Percentiles rank a stretch among this genome's conserved stretches.
phyloP scores from a whole-genome alignment of 2,888 invertebrate genomes.

The Drosophila ustulata region DNA sequence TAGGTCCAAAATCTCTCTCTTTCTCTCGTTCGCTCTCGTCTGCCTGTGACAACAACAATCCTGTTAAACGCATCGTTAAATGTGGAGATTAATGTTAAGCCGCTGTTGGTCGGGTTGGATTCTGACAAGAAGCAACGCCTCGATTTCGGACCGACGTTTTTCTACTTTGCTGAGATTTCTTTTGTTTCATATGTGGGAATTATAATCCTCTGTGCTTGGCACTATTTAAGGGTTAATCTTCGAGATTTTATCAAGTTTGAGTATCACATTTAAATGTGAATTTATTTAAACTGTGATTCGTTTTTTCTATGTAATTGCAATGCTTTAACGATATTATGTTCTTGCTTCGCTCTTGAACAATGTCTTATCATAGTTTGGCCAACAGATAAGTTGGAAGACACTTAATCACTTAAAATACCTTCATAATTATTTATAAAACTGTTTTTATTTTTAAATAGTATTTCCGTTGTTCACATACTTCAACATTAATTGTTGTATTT shows the following conservation, averaged over 20 bases:
- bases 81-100: slow-evolving; percentile 57
- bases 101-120: slow-evolving; percentile 26
- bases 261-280: background rate
- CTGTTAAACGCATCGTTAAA: slow-evolving; percentile 68
- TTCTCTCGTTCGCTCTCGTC: background rate
- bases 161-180: slow-evolving; percentile 38
- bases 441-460: too few relatives aligned
- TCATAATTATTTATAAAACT: too few relatives aligned
- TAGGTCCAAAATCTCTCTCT: slow-evolving; percentile 1
- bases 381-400: background rate
- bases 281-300: background rate
- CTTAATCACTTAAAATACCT: background rate
- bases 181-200: slow-evolving; percentile 27
- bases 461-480: too few relatives aligned
- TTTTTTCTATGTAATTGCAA: background rate
- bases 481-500: too few relatives aligned
- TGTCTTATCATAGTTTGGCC: background rate
- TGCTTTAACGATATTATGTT: background rate
- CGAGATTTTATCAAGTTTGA: background rate
- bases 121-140: background rate
- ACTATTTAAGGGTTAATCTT: slow-evolving; percentile 4
- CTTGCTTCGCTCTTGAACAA: background rate
- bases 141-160: slow-evolving; percentile 1
- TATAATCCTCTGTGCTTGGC: background rate
- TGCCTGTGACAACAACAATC: slow-evolving; percentile 30